These are phyloP conservation scores for Pocillopora verrucosa DNA, from an alignment of 64 coral and sea anemone species.

Conservation along the genomic window DNA sequence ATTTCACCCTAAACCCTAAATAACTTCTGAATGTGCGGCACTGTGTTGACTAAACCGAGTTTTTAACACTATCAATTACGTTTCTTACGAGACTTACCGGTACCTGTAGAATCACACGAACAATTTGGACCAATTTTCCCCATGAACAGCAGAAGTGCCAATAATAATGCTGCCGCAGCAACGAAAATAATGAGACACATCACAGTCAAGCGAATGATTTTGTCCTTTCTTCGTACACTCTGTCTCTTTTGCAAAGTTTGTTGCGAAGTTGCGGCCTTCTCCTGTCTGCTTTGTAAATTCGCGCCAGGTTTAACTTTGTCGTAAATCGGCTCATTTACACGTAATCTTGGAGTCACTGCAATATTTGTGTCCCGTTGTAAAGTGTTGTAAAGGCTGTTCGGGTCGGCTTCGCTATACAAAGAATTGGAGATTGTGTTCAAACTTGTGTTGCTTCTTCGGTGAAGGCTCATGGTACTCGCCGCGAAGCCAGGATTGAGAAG, in stretches of 20 bases:
- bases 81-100: background rate
- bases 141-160: conserved; percentile 32
- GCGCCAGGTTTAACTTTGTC: background rate
- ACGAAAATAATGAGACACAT: conserved; percentile 52
- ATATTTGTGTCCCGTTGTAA: background rate
- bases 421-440: background rate
- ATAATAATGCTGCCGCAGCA: conserved; percentile 33
- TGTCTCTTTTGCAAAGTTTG: background rate
- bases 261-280: background rate
- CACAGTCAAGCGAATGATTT: background rate
- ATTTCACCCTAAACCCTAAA: background rate
- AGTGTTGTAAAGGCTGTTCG: background rate
- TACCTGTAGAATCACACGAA: conserved; percentile 13
- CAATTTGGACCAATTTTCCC: conserved; percentile 35
- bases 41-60: background rate
- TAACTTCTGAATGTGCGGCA: background rate
- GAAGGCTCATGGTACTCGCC: background rate
- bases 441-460: background rate
- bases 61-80: background rate
- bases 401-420: background rate
- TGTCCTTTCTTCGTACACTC: background rate
- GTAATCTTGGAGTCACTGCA: background rate
- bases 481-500: background rate
- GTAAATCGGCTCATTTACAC: background rate
- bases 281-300: too few species aligned